Conservation (phyloP, 1,140 invertebrate species). For the Chironomus tepperi region DNA sequence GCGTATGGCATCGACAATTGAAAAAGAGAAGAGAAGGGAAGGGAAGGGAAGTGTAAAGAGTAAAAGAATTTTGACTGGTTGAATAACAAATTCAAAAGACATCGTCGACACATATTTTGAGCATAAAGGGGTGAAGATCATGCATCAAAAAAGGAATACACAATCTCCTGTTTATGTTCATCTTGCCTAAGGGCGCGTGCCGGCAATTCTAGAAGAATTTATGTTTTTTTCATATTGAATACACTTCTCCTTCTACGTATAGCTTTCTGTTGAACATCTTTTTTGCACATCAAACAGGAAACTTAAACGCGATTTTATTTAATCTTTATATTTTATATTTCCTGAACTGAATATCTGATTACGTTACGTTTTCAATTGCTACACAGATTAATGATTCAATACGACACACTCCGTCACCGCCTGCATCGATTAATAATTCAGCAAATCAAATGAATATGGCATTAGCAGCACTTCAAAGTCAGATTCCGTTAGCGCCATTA, state of each 20-base stretch:
- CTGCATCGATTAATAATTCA: background rate
- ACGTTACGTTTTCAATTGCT: background rate
- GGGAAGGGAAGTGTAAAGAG: too few relatives aligned
- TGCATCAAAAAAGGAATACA: background rate
- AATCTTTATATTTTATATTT: slow-evolving; percentile 17
- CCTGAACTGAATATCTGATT: background rate
- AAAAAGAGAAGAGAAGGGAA: too few relatives aligned
- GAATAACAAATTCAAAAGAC: background rate
- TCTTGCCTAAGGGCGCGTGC: slow-evolving; percentile 19
- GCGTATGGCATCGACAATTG: too few relatives aligned
- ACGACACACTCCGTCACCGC: slow-evolving; percentile 4
- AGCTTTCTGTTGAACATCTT: too few relatives aligned
- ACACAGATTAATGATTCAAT: background rate
- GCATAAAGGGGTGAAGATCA: slow-evolving; percentile 14
- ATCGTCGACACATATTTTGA: too few relatives aligned
- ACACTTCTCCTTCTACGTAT: too few relatives aligned
- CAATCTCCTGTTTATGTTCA: slow-evolving; percentile 2
- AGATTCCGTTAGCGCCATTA: slow-evolving; percentile 26
- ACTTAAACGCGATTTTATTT: background rate
- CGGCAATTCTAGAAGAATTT: background rate
- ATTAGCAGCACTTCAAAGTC: slow-evolving; percentile 28
- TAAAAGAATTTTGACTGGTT: slow-evolving; percentile 7
- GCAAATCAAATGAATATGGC: slow-evolving; percentile 25
- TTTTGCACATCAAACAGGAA: slow-evolving; percentile 21
- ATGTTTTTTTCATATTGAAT: background rate